Percentiles rank a stretch among this genome's conserved stretches.
phyloP scores from a whole-genome alignment of 2,888 invertebrate species.

The Iphiclides podalirius region DNA sequence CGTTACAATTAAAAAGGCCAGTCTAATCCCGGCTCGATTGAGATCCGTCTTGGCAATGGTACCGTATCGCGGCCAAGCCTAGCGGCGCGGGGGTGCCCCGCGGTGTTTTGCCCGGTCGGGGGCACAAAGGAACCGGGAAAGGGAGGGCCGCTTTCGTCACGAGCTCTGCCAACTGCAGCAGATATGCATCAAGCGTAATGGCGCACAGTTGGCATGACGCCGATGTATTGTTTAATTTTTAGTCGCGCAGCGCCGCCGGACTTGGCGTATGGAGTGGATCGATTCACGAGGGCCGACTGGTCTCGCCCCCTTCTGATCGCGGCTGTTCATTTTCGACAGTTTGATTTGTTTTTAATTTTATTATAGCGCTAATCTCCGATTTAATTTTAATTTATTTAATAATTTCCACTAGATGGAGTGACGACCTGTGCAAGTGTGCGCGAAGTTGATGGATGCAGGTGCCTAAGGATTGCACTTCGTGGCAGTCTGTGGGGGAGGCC shows the following conservation, averaged over 20 bases:
- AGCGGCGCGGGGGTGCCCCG: conserved; percentile 5
- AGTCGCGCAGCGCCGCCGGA: conserved; percentile 40
- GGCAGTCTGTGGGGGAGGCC: no score
- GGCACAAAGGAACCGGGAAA: background rate
- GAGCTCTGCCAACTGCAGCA: conserved; percentile 34
- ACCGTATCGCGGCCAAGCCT: conserved; percentile 18
- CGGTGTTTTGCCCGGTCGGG: background rate
- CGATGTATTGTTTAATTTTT: conserved; percentile 58
- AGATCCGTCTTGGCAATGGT: conserved; percentile 20
- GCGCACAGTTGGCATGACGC: conserved; percentile 41
- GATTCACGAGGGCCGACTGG: no score
- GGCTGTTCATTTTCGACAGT: no score
- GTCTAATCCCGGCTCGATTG: conserved; percentile 9
- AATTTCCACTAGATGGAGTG: no score
- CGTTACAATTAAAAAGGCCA: background rate
- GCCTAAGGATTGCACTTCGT: no score
- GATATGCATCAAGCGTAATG: conserved; percentile 54
- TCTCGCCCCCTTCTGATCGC: no score
- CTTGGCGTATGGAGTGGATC: background rate
- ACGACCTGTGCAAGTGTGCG: no score
- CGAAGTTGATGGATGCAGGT: no score
- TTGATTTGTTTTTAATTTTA: no score
- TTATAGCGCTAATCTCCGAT: no score
- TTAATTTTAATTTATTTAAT: no score
- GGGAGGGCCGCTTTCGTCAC: conserved; percentile 16